Conservation (phyloP, 1,140 invertebrate genomes). For the Bombus fervidus region DNA sequence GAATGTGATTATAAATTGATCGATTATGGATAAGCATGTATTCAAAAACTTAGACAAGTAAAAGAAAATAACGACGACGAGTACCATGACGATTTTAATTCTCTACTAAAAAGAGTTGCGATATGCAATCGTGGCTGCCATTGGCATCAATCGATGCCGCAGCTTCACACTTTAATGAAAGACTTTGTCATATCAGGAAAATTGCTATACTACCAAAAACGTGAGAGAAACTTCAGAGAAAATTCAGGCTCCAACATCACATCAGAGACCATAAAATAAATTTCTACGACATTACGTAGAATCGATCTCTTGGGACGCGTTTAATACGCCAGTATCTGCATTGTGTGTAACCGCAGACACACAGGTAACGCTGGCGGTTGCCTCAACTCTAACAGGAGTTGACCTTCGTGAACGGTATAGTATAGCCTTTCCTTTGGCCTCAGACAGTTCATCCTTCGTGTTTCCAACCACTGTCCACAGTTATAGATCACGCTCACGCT, state of each 20-base stretch:
- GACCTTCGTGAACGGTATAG: slow-evolving; percentile 60
- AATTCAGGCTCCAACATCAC: background rate
- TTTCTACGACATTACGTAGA: slow-evolving; percentile 11
- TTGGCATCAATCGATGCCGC: background rate
- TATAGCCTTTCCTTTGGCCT: slow-evolving; percentile 31
- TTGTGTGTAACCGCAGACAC: slow-evolving; percentile 55
- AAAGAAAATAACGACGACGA: background rate
- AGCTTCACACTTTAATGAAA: background rate
- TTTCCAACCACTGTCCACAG: slow-evolving; percentile 62
- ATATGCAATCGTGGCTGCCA: background rate
- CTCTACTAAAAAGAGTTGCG: background rate
- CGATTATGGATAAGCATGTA: background rate
- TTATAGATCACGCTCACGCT: slow-evolving; percentile 64
- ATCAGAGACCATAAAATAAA: background rate
- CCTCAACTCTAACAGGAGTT: slow-evolving; percentile 46
- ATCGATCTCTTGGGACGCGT: slow-evolving; percentile 30
- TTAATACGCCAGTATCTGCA: slow-evolving; percentile 36
- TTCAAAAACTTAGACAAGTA: background rate
- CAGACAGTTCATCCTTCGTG: slow-evolving; percentile 63
- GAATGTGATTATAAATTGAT: background rate
- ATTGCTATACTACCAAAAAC: background rate
- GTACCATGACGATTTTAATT: background rate
- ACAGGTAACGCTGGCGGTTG: slow-evolving; percentile 45
- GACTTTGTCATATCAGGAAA: background rate
- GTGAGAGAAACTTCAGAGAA: background rate